A percentile compares a stretch with the other conserved stretches of the same genome.
These are phyloP conservation scores for Gavialis gangeticus DNA, from an alignment of 2,113 vertebrate genomes.

Conservation along the genomic window DNA sequence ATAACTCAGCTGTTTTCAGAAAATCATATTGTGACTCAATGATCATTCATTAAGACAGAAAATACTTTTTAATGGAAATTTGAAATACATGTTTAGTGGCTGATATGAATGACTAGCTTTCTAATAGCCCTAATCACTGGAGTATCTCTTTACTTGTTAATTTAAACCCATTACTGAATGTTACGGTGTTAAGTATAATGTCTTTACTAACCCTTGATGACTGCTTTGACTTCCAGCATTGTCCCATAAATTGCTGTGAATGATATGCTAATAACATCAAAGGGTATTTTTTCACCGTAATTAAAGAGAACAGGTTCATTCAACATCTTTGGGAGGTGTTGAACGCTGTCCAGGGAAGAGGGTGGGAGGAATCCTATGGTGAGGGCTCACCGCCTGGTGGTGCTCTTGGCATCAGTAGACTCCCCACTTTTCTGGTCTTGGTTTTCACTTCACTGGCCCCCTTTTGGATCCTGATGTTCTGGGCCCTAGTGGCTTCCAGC, in stretches of 20 bases:
- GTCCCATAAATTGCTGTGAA: slow-evolving; percentile 76
- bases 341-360: too few relatives aligned
- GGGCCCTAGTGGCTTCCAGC: too few relatives aligned
- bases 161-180: slow-evolving; percentile 63
- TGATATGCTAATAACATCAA: slow-evolving; percentile 73
- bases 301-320: slow-evolving; percentile 67
- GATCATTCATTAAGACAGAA: slow-evolving; percentile 53
- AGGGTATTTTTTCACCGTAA: slow-evolving; percentile 65
- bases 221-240: slow-evolving; percentile 74
- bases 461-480: too few relatives aligned
- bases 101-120: slow-evolving; percentile 66
- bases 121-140: slow-evolving; percentile 59
- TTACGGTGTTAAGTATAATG: slow-evolving; percentile 68
- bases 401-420: too few relatives aligned
- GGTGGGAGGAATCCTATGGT: too few relatives aligned
- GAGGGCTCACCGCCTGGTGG: too few relatives aligned
- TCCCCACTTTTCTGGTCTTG: too few relatives aligned
- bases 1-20: slow-evolving; percentile 58
- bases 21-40: slow-evolving; percentile 59
- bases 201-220: slow-evolving; percentile 68
- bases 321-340: neutral
- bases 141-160: slow-evolving; percentile 61
- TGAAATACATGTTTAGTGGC: slow-evolving; percentile 29
- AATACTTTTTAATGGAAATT: slow-evolving; percentile 52
- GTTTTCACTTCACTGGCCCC: too few relatives aligned